Conservation (phyloP, 2,797 vertebrate species). For the Lutjanus campechanus region DNA sequence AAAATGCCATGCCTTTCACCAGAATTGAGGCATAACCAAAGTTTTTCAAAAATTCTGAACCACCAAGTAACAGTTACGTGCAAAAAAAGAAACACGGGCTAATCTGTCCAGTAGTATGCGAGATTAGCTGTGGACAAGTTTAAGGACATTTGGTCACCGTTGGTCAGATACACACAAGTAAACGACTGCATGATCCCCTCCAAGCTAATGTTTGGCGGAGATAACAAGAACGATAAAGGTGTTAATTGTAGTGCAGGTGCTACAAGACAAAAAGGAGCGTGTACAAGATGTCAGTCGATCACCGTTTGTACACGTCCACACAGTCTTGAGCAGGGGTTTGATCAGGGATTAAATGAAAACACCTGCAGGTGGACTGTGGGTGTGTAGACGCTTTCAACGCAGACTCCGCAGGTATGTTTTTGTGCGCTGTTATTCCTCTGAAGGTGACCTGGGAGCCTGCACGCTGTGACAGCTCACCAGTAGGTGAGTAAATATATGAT, state of each 20-base stretch:
- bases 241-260: background rate
- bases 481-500: constrained; percentile 14
- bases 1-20: background rate
- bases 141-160: no score
- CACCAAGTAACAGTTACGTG: no score
- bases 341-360: background rate
- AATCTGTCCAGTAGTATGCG: no score
- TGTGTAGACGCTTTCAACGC: background rate
- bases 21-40: no score
- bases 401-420: no score
- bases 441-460: constrained; percentile 9
- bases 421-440: background rate
- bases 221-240: background rate
- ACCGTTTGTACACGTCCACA: background rate
- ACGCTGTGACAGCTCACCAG: constrained; percentile 2
- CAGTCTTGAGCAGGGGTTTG: background rate
- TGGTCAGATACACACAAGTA: no score
- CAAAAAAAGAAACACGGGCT: no score
- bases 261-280: background rate
- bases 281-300: background rate
- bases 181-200: no score
- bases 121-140: no score
- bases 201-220: no score
- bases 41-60: no score
- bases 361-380: background rate